These are phyloP conservation scores for Cuniculus paca DNA, from an alignment of 2,797 vertebrate species.

Conservation along the genomic window DNA sequence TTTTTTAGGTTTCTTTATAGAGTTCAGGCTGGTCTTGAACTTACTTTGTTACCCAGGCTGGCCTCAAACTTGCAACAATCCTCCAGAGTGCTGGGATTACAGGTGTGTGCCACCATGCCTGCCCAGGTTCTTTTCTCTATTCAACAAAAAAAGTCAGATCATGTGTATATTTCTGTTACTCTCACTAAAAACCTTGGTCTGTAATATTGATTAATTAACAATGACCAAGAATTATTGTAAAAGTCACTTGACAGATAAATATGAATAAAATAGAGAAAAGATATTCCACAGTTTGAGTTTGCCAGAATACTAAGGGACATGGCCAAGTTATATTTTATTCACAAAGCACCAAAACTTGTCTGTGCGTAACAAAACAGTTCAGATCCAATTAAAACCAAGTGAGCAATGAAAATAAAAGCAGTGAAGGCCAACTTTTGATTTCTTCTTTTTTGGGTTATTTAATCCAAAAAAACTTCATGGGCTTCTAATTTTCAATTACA, in stretches of 20 bases:
- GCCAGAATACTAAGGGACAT: not conserved
- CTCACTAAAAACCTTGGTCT: slow-evolving; percentile 30
- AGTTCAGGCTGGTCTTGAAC: not conserved
- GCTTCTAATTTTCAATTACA: slow-evolving; percentile 74
- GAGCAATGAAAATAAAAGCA: slow-evolving; percentile 70
- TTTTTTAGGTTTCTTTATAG: not conserved
- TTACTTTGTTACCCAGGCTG: not conserved
- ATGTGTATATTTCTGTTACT: not conserved
- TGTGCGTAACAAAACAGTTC: slow-evolving; percentile 46
- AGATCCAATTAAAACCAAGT: slow-evolving; percentile 57
- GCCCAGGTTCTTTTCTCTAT: not conserved
- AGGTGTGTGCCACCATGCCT: not conserved
- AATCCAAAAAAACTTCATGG: slow-evolving; percentile 27
- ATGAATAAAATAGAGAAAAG: slow-evolving; percentile 40
- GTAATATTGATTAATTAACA: slow-evolving; percentile 14
- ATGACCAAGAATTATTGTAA: not conserved
- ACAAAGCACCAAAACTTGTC: slow-evolving; percentile 29
- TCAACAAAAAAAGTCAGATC: not conserved
- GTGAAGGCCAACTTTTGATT: slow-evolving; percentile 40
- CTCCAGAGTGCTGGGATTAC: not conserved
- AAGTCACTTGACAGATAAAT: slow-evolving; percentile 61
- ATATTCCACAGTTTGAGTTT: not conserved
- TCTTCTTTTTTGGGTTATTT: slow-evolving; percentile 57
- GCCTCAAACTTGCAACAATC: not conserved
- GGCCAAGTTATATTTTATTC: slow-evolving; percentile 35